Evolutionary conservation across 1,140 invertebrate species (phyloP), one percentile per base, ranked within the genome.

Genomic region (Anthonomus grandis): DNA sequence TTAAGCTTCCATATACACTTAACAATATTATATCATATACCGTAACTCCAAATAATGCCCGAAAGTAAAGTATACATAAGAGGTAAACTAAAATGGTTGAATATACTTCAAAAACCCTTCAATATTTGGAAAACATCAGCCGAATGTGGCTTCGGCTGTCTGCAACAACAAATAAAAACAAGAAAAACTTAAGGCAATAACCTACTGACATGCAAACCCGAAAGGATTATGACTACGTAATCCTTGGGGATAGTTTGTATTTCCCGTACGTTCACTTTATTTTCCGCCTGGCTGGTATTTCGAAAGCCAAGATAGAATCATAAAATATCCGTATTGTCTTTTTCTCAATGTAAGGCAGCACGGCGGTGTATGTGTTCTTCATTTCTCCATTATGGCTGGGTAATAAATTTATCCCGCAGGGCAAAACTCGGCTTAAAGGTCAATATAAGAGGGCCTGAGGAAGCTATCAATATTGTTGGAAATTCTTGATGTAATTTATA

Each of bases 401-500:
- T 45, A 57, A 57, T 57, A 57, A 57, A 57, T 57, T 50, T 50
- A 57, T 50, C 47, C 27, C 6, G 31, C 8, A 19, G 54, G 54
- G 23, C 47, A 50, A 34, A 45, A 57, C 24, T 50, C 55, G 50
- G 47, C 55, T 57, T 57, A 57, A 50, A 57, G 55, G 55, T 57
- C 55, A 57, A 57, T 57, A 49, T 50, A 50, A 57, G 47, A 50
- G 55, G 55, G 37, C 55, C 37, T n/a, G 46, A 57, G 27, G 55
- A 50, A 49, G 55, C 55, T 57, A 57, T 57, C 55, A 57, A 57
- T 57, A 57, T 57, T 57, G 55, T 57, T 57, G 39, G 55, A 57
- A 57, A 57, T 57, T 57, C 55, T 34, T 25, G 3, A 44, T 44
- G 47, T 57, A 57, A 57, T 57, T 57, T 57, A 57, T 57, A 49